A percentile compares a stretch with the other conserved stretches of the same genome.
Conservation (phyloP, 2,888 invertebrate genomes). For the Pseudanteris insignis region DNA sequence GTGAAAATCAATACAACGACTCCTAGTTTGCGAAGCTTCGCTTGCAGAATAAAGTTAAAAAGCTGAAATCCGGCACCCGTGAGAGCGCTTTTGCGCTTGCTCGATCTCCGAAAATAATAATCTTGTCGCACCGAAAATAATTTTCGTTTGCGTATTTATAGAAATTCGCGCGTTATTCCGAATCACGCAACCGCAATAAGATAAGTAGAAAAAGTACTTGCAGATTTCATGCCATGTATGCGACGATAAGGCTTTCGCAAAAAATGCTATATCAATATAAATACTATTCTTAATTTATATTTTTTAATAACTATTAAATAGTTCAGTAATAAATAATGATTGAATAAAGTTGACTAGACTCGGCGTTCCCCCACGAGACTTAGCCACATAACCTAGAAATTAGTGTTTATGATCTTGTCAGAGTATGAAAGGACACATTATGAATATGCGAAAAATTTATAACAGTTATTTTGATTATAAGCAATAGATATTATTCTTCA, state of each 20-base stretch:
- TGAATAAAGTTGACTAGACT: too few species aligned
- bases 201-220: conserved; percentile 2
- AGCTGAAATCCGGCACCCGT: neutral
- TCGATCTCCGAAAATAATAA: conserved; percentile 18
- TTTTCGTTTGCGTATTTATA: conserved; percentile 60
- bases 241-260: conserved; percentile 13
- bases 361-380: conserved; percentile 29
- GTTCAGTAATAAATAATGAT: too few species aligned
- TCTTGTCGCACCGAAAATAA: conserved; percentile 55
- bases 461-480: too few species aligned
- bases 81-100: conserved; percentile 17
- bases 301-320: too few species aligned
- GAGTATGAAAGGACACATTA: too few species aligned
- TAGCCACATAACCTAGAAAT: conserved; percentile 42
- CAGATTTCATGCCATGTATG: too few species aligned
- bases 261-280: neutral
- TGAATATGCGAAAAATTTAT: too few species aligned
- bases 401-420: conserved; percentile 28
- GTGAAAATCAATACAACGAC: conserved; percentile 64
- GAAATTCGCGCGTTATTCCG: conserved; percentile 46
- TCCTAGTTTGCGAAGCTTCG: conserved; percentile 38
- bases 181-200: conserved; percentile 34
- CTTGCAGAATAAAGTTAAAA: conserved; percentile 47
- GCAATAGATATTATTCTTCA: too few species aligned
- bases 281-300: too few species aligned